A percentile compares a stretch with the other conserved stretches of the same genome.
Evolutionary conservation across 2,888 invertebrate species (phyloP).

Genomic region (Drosophila mettleri): DNA sequence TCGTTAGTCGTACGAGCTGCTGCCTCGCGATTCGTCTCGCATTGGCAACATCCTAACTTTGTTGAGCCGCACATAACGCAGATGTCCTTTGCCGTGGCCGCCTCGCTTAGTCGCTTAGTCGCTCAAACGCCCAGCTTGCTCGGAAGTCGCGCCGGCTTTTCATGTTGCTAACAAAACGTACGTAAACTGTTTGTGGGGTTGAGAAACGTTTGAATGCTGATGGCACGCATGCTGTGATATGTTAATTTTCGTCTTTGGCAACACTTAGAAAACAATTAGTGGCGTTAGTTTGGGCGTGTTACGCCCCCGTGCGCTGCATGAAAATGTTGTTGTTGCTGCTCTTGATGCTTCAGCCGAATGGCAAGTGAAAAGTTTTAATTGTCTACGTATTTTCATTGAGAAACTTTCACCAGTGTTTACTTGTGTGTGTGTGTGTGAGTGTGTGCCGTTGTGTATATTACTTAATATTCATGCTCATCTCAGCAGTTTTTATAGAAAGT

Average conservation of each 20-base stretch:
- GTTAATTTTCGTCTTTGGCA: constrained; percentile 69
- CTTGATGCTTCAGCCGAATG: constrained; percentile 28
- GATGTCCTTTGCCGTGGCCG: constrained; percentile 78
- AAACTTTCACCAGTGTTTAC: constrained; percentile 47
- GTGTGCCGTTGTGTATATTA: constrained; percentile 22
- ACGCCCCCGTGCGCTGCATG: constrained; percentile 16
- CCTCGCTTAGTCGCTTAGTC: constrained; percentile 56
- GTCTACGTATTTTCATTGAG: constrained; percentile 73
- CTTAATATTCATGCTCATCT: constrained; percentile 64
- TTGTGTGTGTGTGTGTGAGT: constrained; percentile 1
- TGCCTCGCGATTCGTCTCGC: constrained; percentile 15
- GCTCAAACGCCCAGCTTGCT: constrained; percentile 33
- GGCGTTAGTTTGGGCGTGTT: constrained; percentile 41
- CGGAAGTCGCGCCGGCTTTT: constrained; percentile 59
- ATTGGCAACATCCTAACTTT: constrained; percentile 15
- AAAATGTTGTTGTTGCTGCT: constrained; percentile 13
- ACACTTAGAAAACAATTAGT: constrained; percentile 74
- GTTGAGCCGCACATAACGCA: constrained; percentile 73
- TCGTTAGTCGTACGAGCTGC: constrained; percentile 30
- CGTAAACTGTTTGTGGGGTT: constrained; percentile 19
- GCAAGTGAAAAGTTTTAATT: constrained; percentile 79
- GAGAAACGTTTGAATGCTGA: constrained; percentile 23
- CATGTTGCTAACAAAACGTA: constrained; percentile 24
- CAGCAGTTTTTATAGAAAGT: constrained; percentile 52
- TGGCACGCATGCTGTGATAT: constrained; percentile 67